Conservation (phyloP, 2,888 invertebrate species). For the Agonopterix arenella region DNA sequence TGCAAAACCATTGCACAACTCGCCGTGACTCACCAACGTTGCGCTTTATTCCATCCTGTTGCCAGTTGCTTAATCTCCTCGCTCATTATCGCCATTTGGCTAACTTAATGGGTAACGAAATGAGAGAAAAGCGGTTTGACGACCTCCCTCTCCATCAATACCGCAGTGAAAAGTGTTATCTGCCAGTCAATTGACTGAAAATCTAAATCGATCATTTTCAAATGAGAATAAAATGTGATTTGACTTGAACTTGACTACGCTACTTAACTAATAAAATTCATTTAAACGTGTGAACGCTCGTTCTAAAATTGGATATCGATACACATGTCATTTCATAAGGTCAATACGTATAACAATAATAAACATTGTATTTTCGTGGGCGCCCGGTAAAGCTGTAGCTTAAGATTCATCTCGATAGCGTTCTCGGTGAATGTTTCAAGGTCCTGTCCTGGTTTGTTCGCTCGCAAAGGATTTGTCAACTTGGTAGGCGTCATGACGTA, state of each 20-base stretch:
- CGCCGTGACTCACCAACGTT: slow-evolving; percentile 24
- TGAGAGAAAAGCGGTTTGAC: slow-evolving; percentile 7
- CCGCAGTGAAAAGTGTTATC: slow-evolving; percentile 3
- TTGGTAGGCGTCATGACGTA: slow-evolving; percentile 62
- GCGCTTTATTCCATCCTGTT: slow-evolving; percentile 32
- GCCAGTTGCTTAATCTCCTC: slow-evolving; percentile 46
- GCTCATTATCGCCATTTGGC: slow-evolving; percentile 40
- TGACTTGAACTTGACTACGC: slow-evolving; percentile 5
- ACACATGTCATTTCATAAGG: neutral
- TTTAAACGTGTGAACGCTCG: slow-evolving; percentile 7
- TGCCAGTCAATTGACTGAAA: slow-evolving; percentile 1
- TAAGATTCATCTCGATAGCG: slow-evolving; percentile 68
- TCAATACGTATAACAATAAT: slow-evolving; percentile 11
- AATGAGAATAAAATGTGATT: slow-evolving; percentile 12
- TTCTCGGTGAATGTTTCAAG: slow-evolving; percentile 72
- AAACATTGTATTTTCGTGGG: slow-evolving; percentile 50
- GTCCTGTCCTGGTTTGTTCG: slow-evolving; percentile 65
- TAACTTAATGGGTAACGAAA: slow-evolving; percentile 11
- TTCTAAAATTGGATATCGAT: neutral
- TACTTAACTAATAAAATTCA: slow-evolving; percentile 3
- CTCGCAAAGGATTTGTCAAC: slow-evolving; percentile 70
- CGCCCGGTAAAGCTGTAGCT: slow-evolving; percentile 46
- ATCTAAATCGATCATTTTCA: slow-evolving; percentile 14
- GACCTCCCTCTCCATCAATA: slow-evolving; percentile 1
- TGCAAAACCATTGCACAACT: slow-evolving; percentile 60